Evolutionary conservation across 2,113 vertebrate species (phyloP).

Genomic region (Riparia riparia): DNA sequence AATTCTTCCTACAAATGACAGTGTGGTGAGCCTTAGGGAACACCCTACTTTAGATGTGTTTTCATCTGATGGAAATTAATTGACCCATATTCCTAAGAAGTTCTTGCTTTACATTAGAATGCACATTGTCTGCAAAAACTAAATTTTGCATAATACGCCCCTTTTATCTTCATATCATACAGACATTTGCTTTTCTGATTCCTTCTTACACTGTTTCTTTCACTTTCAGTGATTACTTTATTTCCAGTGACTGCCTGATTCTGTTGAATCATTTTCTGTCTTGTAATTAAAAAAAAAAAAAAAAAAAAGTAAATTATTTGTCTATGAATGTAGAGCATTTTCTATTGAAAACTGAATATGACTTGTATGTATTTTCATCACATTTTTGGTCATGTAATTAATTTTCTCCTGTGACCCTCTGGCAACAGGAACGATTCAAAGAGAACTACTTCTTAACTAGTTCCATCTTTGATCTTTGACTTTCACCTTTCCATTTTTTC

Average conservation of each 20-base stretch:
- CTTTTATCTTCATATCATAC: background rate
- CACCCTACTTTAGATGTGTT: background rate
- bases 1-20: constrained; percentile 6
- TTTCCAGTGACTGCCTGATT: background rate
- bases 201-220: background rate
- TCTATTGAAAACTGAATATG: background rate
- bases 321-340: background rate
- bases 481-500: background rate
- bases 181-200: background rate
- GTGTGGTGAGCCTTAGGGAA: constrained; percentile 10
- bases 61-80: constrained; percentile 24
- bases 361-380: background rate
- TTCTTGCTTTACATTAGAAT: constrained; percentile 2
- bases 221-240: background rate
- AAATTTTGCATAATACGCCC: background rate
- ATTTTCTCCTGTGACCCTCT: background rate
- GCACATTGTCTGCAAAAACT: background rate
- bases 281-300: background rate
- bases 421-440: background rate
- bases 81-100: background rate
- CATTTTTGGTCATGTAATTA: background rate
- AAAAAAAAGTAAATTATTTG: background rate
- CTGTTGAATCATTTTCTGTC: background rate
- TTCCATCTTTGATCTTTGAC: background rate
- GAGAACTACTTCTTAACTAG: background rate